Percentiles rank a stretch among this genome's conserved stretches.
These are phyloP conservation scores for Coregonus suidteri DNA, from an alignment of 2,797 vertebrate species.

Conservation along the genomic window DNA sequence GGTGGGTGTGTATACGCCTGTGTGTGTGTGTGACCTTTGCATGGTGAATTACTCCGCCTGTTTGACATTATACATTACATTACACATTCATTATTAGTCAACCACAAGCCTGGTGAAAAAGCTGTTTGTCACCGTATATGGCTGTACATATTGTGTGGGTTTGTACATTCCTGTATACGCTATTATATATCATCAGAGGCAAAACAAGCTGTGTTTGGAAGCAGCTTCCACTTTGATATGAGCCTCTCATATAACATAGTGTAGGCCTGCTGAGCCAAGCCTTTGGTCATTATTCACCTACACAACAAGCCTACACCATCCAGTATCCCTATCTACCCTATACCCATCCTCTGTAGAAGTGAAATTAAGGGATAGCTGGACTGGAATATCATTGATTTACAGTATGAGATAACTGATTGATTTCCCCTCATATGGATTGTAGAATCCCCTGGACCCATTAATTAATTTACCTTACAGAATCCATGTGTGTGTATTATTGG, in stretches of 20 bases:
- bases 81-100: conserved; percentile 60
- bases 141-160: background rate
- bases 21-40: conserved; percentile 51
- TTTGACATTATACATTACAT: conserved; percentile 52
- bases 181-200: background rate
- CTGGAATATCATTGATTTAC: background rate
- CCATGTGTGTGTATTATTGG: background rate
- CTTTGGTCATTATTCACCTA: background rate
- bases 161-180: background rate
- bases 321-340: background rate
- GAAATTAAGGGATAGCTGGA: background rate
- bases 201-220: background rate
- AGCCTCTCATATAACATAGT: background rate
- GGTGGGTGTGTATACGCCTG: too few species aligned
- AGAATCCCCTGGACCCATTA: background rate
- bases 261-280: background rate
- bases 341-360: background rate
- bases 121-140: conserved; percentile 22
- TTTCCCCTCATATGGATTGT: background rate
- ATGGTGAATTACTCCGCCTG: conserved; percentile 69
- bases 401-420: background rate
- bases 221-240: too few species aligned
- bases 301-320: background rate
- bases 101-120: conserved; percentile 41
- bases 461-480: background rate